phyloP scores from a whole-genome alignment of 2,113 vertebrate genomes.

The Rynchops niger region DNA sequence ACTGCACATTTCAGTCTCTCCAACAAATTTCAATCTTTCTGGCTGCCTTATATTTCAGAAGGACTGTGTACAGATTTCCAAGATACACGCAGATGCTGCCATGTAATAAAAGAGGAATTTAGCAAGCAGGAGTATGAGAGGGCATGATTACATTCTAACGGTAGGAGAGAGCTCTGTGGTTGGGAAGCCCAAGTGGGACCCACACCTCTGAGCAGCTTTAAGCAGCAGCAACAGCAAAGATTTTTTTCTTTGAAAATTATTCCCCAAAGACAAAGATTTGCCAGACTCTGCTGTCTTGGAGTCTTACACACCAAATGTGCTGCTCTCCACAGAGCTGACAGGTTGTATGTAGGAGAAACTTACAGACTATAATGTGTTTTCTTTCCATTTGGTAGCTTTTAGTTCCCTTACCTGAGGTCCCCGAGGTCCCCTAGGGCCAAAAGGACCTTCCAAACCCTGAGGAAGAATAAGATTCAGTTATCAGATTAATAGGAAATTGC shows the following conservation, averaged over 20 bases:
- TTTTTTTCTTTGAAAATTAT: neutral
- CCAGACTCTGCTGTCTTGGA: neutral
- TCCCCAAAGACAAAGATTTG: neutral
- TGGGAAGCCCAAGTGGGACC: neutral
- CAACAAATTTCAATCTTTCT: neutral
- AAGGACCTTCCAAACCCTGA: slow-evolving; percentile 54
- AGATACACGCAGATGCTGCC: neutral
- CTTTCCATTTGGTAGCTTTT: neutral
- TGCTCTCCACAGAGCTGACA: neutral
- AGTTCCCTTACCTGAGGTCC: slow-evolving; percentile 78
- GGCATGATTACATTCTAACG: neutral
- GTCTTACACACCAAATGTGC: neutral
- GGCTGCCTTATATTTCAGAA: neutral
- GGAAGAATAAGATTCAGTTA: neutral
- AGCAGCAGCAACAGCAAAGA: neutral
- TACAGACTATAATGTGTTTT: neutral
- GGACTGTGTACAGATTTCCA: neutral
- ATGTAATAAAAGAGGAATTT: neutral
- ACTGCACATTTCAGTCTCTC: neutral
- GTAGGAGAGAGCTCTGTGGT: neutral
- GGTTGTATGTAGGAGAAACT: neutral
- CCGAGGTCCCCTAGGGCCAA: slow-evolving; percentile 75
- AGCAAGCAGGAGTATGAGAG: neutral
- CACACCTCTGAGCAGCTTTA: neutral
- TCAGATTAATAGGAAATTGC: neutral